Percentiles rank a stretch among this genome's conserved stretches.
Evolutionary conservation across 2,113 vertebrate species (phyloP).

Genomic region (Crotalus viridis): DNA sequence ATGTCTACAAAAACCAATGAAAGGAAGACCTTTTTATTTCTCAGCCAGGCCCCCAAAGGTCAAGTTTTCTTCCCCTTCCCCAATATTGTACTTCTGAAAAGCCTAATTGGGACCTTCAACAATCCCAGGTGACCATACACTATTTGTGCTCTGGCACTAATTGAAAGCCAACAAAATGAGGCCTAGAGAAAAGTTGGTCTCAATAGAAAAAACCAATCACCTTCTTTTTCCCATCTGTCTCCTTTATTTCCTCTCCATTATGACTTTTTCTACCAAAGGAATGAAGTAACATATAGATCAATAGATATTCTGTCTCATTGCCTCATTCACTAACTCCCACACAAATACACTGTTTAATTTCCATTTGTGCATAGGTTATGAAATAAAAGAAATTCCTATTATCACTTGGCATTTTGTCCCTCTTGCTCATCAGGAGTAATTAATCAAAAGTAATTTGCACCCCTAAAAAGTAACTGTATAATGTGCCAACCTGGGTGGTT

Average conservation of each 20-base stretch:
- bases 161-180: slow-evolving; percentile 3
- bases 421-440: background rate
- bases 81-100: slow-evolving; percentile 38
- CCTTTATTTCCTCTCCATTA: background rate
- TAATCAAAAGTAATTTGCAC: background rate
- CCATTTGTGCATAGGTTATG: background rate
- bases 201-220: background rate
- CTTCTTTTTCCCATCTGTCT: slow-evolving; percentile 21
- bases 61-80: slow-evolving; percentile 43
- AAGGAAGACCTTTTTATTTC: slow-evolving; percentile 32
- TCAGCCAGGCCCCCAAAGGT: slow-evolving; percentile 44
- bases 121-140: slow-evolving; percentile 39
- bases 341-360: background rate
- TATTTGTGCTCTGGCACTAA: fast-evolving
- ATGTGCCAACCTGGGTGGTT: background rate
- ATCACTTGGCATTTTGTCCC: no score
- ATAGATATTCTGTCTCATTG: fast-evolving
- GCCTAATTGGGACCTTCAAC: slow-evolving; percentile 53
- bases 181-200: slow-evolving; percentile 24
- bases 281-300: background rate
- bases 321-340: background rate
- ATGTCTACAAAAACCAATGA: slow-evolving; percentile 51
- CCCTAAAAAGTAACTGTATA: background rate
- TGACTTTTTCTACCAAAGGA: background rate
- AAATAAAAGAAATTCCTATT: background rate